Evolutionary conservation across 2,888 invertebrate genomes (phyloP), one percentile per base, ranked within the genome.

Genomic region (Campoplex capitator): DNA sequence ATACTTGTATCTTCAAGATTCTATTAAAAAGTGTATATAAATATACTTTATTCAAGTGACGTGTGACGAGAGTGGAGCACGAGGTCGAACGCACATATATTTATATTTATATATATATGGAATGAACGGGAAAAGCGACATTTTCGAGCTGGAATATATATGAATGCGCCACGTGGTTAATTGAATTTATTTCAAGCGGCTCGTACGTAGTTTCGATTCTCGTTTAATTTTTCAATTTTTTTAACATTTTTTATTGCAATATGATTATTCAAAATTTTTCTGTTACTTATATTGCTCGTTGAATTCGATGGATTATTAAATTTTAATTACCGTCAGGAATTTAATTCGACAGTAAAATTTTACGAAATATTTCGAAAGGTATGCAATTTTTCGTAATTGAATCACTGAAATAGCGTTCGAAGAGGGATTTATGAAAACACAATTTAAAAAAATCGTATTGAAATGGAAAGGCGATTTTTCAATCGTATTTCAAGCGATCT

Each of bases 61-160:
- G 28, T 62, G 2, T 32, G 62, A 62, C 62, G 32, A 62, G 62
- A 62, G 62, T 62, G 32, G 62, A 62, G 32, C 62, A 62, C 62
- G 32, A 62, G 62, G 62, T 62, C 62, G 32, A 62, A 62, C 62
- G 28, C 32, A 62, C 62, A 28, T 11, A 3, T 28, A 11, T 38
- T 38, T 23, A 23, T 28, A 28, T 28, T 28, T 11, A 7, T 58
- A n/a, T n/a, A 28, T 1, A 58, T 23, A 62, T 11, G 32, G 32
- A 62, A 62, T 62, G 13, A 62, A 62, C 28, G 28, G 62, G 62
- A 62, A 32, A 6, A 62, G 28, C 62, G 4, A 23, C 67, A 67
- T 67, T 67, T 67, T 67, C 38, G 18, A 67, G 67, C 38, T 67
- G 18, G n/a, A 28, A 42, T n/a, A 67, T n/a, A 67, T 67, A n/a